Evolutionary conservation across 2,797 vertebrate species (phyloP).

Genomic region (Dallia pectoralis): DNA sequence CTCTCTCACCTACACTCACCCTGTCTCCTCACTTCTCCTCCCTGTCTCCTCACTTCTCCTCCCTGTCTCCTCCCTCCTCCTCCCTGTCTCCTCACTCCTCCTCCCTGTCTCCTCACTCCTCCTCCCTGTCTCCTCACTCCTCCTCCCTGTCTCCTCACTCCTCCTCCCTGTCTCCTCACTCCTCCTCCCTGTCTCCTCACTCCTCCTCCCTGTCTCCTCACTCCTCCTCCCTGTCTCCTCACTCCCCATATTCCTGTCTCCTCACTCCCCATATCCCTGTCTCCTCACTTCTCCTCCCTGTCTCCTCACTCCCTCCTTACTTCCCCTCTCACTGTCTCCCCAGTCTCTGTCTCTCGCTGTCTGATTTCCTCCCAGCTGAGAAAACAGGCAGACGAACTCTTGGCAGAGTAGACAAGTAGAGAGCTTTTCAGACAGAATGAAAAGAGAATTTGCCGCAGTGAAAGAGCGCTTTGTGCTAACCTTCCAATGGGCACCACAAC

Average conservation of each 20-base stretch:
- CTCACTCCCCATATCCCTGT: conserved; percentile 13
- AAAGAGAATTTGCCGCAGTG: conserved; percentile 47
- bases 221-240: conserved; percentile 1
- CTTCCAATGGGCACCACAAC: conserved; percentile 32
- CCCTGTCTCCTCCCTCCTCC: too few species aligned
- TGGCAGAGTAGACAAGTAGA: conserved; percentile 63
- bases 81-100: conserved; percentile 16
- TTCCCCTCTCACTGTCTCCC: conserved; percentile 20
- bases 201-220: conserved; percentile 14
- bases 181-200: background rate
- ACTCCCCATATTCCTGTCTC: background rate
- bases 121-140: background rate
- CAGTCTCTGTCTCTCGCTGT: conserved; percentile 28
- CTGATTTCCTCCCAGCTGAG: conserved; percentile 68
- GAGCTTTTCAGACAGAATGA: conserved; percentile 30
- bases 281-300: conserved; percentile 11
- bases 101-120: background rate
- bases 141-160: conserved; percentile 15
- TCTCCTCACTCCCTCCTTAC: too few species aligned
- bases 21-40: conserved; percentile 17
- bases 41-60: conserved; percentile 21
- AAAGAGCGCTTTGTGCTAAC: conserved; percentile 69
- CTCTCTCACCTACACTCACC: conserved; percentile 2
- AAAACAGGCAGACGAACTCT: conserved; percentile 68
- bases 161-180: conserved; percentile 6